A percentile compares a stretch with the other conserved stretches of the same genome.
phyloP scores from a whole-genome alignment of 2,797 vertebrate species.

The Mallotus villosus region DNA sequence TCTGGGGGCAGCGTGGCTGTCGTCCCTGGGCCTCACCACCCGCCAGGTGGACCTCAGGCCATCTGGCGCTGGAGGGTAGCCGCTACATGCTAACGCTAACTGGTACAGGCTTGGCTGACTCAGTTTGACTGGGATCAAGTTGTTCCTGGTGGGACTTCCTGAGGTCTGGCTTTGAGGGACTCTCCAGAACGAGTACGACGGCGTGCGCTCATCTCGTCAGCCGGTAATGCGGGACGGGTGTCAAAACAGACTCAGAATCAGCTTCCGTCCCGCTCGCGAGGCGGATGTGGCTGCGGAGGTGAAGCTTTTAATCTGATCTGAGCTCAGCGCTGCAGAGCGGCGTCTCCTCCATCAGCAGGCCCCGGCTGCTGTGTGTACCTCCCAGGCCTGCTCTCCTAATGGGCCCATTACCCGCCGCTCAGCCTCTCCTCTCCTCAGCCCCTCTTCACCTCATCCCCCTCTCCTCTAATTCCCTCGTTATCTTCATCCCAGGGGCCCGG shows the following conservation, averaged over 20 bases:
- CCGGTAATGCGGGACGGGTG: background rate
- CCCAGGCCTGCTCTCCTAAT: slow-evolving; percentile 69
- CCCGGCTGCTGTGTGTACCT: slow-evolving; percentile 60
- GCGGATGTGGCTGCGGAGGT: slow-evolving; percentile 40
- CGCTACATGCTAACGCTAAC: too few species aligned
- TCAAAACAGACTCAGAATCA: slow-evolving; percentile 28
- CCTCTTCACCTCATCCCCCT: slow-evolving; percentile 69
- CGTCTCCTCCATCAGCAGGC: slow-evolving; percentile 57
- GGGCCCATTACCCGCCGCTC: slow-evolving; percentile 72
- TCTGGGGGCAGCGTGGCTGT: slow-evolving; percentile 9
- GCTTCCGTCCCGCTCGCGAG: slow-evolving; percentile 25
- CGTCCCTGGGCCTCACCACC: background rate
- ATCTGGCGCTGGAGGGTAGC: background rate
- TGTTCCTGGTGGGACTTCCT: too few species aligned
- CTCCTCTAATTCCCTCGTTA: slow-evolving; percentile 79
- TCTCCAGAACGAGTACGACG: too few species aligned
- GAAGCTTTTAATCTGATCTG: slow-evolving; percentile 61
- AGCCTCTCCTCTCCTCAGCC: slow-evolving; percentile 67
- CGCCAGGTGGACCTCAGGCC: slow-evolving; percentile 17
- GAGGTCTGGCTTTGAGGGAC: too few species aligned
- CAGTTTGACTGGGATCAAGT: too few species aligned
- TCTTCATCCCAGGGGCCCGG: slow-evolving; percentile 77
- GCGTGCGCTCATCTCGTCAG: background rate
- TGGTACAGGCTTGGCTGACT: too few species aligned
- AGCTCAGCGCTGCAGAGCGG: slow-evolving; percentile 48